Conservation (phyloP, 2,888 invertebrate genomes). For the Drosophila setosimentum region DNA sequence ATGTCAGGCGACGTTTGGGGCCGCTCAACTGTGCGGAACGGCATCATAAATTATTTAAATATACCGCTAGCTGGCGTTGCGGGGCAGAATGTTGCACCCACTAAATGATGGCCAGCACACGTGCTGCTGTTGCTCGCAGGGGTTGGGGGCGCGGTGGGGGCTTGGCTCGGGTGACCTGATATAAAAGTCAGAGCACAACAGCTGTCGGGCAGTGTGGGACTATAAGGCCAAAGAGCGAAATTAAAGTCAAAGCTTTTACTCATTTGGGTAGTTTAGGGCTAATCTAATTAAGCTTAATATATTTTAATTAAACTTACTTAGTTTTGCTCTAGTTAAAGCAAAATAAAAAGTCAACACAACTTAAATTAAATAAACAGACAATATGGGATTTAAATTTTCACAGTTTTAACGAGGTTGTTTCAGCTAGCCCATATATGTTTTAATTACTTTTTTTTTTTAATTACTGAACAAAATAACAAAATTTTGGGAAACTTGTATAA, state of each 20-base stretch:
- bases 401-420: neutral
- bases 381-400: neutral
- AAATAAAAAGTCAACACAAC: neutral
- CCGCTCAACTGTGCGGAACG: slow-evolving; percentile 62
- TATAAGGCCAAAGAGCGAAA: neutral
- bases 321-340: neutral
- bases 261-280: neutral
- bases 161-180: neutral
- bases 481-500: neutral
- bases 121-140: slow-evolving; percentile 41
- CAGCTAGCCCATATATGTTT: neutral
- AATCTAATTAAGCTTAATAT: neutral
- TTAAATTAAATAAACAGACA: neutral
- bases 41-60: slow-evolving; percentile 79
- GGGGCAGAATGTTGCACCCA: slow-evolving; percentile 29
- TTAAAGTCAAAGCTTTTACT: slow-evolving; percentile 4
- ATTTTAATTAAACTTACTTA: neutral
- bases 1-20: slow-evolving; percentile 31
- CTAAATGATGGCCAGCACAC: slow-evolving; percentile 57
- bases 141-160: neutral
- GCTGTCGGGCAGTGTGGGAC: neutral
- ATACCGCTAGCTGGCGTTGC: slow-evolving; percentile 46
- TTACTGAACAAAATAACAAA: neutral
- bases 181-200: neutral
- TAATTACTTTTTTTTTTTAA: neutral